Evolutionary conservation across 2,797 vertebrate species (phyloP).

Genomic region (Peromyscus nudipes): DNA sequence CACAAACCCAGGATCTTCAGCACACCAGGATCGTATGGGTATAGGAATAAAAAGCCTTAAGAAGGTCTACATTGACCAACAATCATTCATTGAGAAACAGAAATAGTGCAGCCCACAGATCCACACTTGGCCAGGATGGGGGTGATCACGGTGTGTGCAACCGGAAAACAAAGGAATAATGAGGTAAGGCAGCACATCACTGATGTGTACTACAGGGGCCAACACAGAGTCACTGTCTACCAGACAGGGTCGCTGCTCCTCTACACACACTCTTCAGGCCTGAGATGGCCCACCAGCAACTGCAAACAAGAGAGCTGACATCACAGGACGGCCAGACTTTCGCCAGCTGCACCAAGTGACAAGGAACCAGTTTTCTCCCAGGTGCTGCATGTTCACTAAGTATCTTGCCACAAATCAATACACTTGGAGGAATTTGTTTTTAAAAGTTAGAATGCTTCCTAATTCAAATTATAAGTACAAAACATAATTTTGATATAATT

Average conservation of each 20-base stretch:
- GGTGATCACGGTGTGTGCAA: constrained; percentile 23
- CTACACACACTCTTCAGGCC: neutral
- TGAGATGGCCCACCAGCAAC: neutral
- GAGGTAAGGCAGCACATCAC: constrained; percentile 61
- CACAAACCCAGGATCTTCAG: neutral
- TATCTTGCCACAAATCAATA: constrained; percentile 3
- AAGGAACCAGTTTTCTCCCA: constrained; percentile 30
- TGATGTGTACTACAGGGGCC: constrained; percentile 43
- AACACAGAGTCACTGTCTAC: constrained; percentile 61
- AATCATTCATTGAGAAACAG: neutral
- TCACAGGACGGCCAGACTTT: neutral
- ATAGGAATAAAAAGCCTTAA: neutral
- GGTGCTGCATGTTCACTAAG: neutral
- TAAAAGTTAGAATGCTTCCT: neutral
- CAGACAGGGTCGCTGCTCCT: neutral
- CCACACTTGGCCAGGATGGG: constrained; percentile 19
- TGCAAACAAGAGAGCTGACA: neutral
- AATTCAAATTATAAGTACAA: constrained; percentile 52
- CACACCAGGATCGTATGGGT: neutral
- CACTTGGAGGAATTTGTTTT: neutral
- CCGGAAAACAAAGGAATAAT: constrained; percentile 62
- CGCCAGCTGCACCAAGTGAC: neutral
- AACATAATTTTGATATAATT: constrained; percentile 37
- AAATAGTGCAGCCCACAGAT: neutral
- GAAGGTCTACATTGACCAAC: neutral